Evolutionary conservation across 2,797 vertebrate species (phyloP).

Genomic region (Prunella strophiata): DNA sequence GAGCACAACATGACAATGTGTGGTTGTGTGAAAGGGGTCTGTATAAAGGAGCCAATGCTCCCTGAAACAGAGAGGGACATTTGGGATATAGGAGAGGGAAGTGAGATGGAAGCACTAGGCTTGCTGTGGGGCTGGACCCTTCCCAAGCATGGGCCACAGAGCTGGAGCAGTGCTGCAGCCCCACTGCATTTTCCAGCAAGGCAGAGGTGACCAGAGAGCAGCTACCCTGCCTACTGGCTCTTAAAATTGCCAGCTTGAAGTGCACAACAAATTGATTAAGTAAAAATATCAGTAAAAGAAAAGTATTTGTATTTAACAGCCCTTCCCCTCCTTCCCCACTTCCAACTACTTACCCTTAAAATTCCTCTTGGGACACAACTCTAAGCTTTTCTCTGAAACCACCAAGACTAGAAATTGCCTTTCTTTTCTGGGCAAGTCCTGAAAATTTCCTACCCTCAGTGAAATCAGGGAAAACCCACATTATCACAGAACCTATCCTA

Average conservation of each 20-base stretch:
- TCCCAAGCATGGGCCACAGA: background rate
- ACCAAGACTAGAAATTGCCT: background rate
- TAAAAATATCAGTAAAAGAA: background rate
- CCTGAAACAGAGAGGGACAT: background rate
- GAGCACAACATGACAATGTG: fast-evolving
- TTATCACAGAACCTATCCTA: background rate
- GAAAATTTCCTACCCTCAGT: background rate
- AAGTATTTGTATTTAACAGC: conserved; percentile 1
- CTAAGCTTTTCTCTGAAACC: background rate
- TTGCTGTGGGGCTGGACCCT: background rate
- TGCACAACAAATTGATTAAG: background rate
- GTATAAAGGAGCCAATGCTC: background rate
- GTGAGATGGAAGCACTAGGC: background rate
- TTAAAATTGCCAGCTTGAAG: background rate
- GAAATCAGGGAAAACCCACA: background rate
- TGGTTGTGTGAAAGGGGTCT: background rate
- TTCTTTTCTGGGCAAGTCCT: background rate
- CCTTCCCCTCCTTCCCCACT: background rate
- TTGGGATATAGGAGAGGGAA: background rate
- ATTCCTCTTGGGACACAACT: background rate
- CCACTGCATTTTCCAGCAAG: background rate
- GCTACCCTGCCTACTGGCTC: fast-evolving
- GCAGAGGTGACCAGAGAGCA: background rate
- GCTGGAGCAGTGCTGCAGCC: background rate
- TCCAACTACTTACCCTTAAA: conserved; percentile 19